Conservation (phyloP, 2,113 vertebrate genomes). For the Hypanus sabinus region DNA sequence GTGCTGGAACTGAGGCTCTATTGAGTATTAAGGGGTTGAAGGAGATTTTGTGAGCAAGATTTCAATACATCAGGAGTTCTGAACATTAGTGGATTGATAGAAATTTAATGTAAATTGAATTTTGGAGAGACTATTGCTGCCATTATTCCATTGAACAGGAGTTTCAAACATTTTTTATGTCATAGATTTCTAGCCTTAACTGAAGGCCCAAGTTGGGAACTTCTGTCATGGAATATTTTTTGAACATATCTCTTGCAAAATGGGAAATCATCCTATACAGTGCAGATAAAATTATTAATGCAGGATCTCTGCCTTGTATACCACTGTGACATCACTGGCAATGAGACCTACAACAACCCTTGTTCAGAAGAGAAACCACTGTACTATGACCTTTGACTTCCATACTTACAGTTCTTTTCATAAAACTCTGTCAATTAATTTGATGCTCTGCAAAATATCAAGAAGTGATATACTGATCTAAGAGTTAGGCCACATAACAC, state of each 20-base stretch:
- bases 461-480: not conserved
- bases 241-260: not conserved
- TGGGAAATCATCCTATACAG: not conserved
- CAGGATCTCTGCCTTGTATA: not conserved
- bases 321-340: not conserved
- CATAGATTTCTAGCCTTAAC: too few species aligned
- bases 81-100: too few species aligned
- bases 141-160: not conserved
- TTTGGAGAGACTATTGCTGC: not conserved
- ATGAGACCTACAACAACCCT: not conserved
- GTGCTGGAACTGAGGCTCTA: not conserved
- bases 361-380: not conserved
- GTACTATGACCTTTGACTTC: not conserved
- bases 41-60: not conserved
- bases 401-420: not conserved
- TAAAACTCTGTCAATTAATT: not conserved
- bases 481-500: too few species aligned
- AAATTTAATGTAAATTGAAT: not conserved
- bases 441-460: not conserved
- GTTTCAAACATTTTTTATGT: too few species aligned
- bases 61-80: too few species aligned
- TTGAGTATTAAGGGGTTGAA: not conserved
- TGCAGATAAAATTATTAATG: not conserved
- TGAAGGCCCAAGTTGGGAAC: too few species aligned
- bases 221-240: not conserved